Percentiles rank a stretch among this genome's conserved stretches.
These are phyloP conservation scores for Hartigia nigra DNA, from an alignment of 2,888 invertebrate species.

Conservation along the genomic window DNA sequence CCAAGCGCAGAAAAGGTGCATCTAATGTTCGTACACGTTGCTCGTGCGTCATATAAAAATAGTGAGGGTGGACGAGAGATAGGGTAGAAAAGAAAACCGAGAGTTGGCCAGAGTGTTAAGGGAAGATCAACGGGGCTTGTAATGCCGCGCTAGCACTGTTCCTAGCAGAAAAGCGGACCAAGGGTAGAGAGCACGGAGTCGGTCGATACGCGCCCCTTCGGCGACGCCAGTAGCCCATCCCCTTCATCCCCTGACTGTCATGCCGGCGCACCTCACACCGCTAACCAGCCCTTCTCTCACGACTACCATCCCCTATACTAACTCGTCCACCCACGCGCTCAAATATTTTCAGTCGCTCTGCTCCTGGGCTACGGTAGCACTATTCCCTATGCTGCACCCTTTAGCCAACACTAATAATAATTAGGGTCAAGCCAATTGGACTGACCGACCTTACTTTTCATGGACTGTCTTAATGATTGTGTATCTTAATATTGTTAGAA, in stretches of 20 bases:
- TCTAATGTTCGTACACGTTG: too few relatives aligned
- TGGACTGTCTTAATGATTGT: neutral
- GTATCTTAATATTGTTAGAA: neutral
- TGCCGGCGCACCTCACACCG: neutral
- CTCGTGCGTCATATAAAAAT: neutral
- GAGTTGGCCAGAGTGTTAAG: neutral
- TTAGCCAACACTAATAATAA: neutral
- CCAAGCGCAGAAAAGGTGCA: neutral
- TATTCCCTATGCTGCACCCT: neutral
- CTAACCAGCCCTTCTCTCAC: conserved; percentile 10
- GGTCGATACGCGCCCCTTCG: conserved; percentile 32
- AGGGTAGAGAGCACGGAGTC: conserved; percentile 11
- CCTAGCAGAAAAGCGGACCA: neutral
- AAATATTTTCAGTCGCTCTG: neutral
- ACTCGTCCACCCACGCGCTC: neutral
- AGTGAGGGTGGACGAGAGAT: neutral
- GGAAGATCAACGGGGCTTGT: neutral
- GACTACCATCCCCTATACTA: conserved; percentile 2
- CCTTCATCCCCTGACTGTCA: neutral
- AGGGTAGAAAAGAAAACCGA: neutral
- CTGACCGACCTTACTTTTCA: neutral
- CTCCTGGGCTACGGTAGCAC: neutral
- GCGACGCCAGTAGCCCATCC: conserved; percentile 21
- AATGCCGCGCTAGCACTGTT: neutral
- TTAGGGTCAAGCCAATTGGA: neutral